Evolutionary conservation across 2,113 vertebrate genomes (phyloP).

Genomic region (Ovis canadensis): DNA sequence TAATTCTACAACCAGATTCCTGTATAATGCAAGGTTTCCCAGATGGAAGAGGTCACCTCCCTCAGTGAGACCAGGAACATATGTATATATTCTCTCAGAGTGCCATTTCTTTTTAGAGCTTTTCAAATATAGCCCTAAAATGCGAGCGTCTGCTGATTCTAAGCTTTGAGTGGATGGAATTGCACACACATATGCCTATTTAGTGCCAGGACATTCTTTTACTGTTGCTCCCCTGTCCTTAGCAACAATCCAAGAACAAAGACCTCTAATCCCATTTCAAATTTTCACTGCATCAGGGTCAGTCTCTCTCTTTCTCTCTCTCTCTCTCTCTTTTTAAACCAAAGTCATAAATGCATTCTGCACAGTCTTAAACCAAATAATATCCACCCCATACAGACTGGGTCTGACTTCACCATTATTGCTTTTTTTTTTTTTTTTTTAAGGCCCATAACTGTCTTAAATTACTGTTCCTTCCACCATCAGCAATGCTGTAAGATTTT

Average conservation of each 20-base stretch:
- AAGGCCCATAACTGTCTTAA: constrained; percentile 64
- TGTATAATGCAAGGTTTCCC: background rate
- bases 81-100: background rate
- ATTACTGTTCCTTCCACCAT: constrained; percentile 65
- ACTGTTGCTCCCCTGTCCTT: background rate
- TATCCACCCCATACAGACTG: constrained; percentile 51
- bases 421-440: constrained; percentile 6
- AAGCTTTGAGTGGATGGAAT: background rate
- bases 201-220: background rate
- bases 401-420: constrained; percentile 65
- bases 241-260: background rate
- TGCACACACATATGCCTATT: background rate
- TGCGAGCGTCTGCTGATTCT: background rate
- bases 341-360: constrained; percentile 61
- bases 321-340: background rate
- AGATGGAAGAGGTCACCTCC: background rate
- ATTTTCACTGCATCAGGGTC: constrained; percentile 51
- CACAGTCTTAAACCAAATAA: constrained; percentile 66
- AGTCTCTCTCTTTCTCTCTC: constrained; percentile 1
- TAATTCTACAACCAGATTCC: background rate
- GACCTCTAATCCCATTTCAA: constrained; percentile 34
- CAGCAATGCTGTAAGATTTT: constrained; percentile 52
- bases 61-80: background rate
- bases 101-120: background rate
- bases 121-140: background rate